These are phyloP conservation scores for Pseudopodoces humilis DNA, from an alignment of 2,113 vertebrate genomes.

Conservation along the genomic window DNA sequence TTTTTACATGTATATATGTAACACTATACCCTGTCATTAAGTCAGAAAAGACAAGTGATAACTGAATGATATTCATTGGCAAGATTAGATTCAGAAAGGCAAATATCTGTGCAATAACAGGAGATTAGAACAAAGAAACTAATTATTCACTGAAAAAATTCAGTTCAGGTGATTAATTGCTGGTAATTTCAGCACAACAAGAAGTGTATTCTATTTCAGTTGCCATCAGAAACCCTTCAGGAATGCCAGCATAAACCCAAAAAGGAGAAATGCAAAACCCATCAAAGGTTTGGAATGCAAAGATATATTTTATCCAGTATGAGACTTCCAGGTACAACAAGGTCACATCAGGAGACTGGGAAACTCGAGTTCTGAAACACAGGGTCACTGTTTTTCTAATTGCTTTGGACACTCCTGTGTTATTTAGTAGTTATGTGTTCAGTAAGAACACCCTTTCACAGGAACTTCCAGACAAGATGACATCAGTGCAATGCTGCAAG, in stretches of 20 bases:
- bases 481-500: not conserved
- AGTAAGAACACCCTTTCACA: not conserved
- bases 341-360: not conserved
- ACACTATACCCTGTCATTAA: not conserved
- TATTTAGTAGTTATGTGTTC: not conserved
- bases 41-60: not conserved
- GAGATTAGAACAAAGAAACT: not conserved
- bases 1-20: not conserved
- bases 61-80: not conserved
- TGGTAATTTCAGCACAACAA: not conserved
- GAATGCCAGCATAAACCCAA: not conserved
- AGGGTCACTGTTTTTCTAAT: slow-evolving; percentile 15
- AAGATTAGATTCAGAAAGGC: not conserved
- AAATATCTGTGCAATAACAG: not conserved
- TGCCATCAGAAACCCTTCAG: not conserved
- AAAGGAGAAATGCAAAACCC: not conserved
- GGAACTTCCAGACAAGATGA: slow-evolving; percentile 19
- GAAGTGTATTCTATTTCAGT: not conserved
- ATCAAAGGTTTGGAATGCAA: not conserved
- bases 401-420: not conserved
- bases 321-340: not conserved
- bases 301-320: not conserved
- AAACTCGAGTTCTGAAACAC: not conserved
- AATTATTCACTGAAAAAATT: not conserved
- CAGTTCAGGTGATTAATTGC: not conserved